These are phyloP conservation scores for Pseudanteris insignis DNA, from an alignment of 2,888 invertebrate species.

Conservation along the genomic window DNA sequence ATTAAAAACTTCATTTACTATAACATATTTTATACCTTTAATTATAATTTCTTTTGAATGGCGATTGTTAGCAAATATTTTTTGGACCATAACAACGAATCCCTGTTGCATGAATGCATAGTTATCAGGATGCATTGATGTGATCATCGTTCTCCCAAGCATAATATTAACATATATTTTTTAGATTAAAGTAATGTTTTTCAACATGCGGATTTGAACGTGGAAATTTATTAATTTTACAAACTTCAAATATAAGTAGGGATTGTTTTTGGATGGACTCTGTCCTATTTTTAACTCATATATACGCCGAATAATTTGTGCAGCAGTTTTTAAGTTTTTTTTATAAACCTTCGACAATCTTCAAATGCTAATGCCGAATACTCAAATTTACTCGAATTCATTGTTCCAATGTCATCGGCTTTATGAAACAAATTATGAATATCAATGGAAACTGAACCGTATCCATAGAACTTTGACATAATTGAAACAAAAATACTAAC, in stretches of 20 bases:
- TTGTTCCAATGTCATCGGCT: not conserved
- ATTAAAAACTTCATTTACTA: too few relatives aligned
- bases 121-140: not conserved
- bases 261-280: too few relatives aligned
- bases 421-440: not conserved
- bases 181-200: too few relatives aligned
- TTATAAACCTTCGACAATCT: not conserved
- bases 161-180: too few relatives aligned
- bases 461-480: not conserved
- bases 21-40: too few relatives aligned
- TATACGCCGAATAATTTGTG: not conserved
- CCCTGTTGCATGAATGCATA: too few relatives aligned
- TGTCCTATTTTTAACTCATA: not conserved
- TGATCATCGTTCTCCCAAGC: not conserved
- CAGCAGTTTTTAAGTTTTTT: not conserved
- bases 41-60: too few relatives aligned
- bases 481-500: not conserved
- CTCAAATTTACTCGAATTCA: not conserved
- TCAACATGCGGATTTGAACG: too few relatives aligned
- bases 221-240: constrained; percentile 1
- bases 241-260: too few relatives aligned
- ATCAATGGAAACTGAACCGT: not conserved
- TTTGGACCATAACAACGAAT: too few relatives aligned
- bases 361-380: not conserved
- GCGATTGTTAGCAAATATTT: too few relatives aligned